These are phyloP conservation scores for Melolontha melolontha DNA, from an alignment of 2,888 invertebrate species.

Conservation along the genomic window DNA sequence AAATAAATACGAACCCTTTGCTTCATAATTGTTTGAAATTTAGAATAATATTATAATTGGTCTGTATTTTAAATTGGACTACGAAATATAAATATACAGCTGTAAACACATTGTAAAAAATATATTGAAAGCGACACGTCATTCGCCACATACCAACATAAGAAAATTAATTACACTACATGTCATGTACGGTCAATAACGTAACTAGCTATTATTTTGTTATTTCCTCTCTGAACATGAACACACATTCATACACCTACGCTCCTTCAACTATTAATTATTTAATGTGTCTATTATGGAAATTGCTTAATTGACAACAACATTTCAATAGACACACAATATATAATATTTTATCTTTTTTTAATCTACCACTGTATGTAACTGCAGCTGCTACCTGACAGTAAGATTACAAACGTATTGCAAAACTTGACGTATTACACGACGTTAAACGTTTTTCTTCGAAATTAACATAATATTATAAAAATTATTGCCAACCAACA, in stretches of 20 bases:
- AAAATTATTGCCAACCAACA: too few relatives aligned
- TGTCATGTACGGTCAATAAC: too few relatives aligned
- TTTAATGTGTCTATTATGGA: slow-evolving; percentile 3
- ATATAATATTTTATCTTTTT: too few relatives aligned
- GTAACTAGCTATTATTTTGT: not conserved
- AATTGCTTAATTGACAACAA: not conserved
- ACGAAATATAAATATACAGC: too few relatives aligned
- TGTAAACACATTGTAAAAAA: not conserved
- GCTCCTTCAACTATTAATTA: not conserved
- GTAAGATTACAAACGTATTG: not conserved
- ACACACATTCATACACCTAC: slow-evolving; percentile 3
- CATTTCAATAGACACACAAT: not conserved
- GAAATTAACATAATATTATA: too few relatives aligned
- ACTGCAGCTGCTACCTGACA: not conserved
- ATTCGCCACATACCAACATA: too few relatives aligned
- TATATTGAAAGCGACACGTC: not conserved
- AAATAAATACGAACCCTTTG: too few relatives aligned
- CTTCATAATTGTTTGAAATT: too few relatives aligned
- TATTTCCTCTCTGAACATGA: not conserved
- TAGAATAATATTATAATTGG: too few relatives aligned
- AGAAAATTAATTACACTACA: too few relatives aligned
- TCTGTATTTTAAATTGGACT: too few relatives aligned
- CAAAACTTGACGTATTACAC: slow-evolving; percentile 9
- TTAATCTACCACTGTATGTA: not conserved
- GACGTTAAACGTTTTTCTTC: too few relatives aligned